These are phyloP conservation scores for Patella pellucida DNA, from an alignment of 2,888 invertebrate species.

Conservation along the genomic window DNA sequence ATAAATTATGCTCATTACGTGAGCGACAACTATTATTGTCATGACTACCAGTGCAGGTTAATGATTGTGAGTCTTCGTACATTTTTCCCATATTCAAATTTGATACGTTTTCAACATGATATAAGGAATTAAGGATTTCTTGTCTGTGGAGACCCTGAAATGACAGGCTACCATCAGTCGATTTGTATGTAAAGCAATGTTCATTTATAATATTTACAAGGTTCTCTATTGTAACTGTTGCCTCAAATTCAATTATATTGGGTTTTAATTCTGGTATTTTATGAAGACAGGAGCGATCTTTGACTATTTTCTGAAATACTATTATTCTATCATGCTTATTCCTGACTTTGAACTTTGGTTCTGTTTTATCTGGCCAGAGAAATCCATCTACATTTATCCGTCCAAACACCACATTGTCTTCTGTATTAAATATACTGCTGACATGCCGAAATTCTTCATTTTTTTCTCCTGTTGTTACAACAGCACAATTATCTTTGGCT, in stretches of 20 bases:
- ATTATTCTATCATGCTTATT: conserved; percentile 24
- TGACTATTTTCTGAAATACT: conserved; percentile 35
- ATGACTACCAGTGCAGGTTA: neutral
- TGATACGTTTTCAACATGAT: conserved; percentile 42
- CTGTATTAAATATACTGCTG: conserved; percentile 34
- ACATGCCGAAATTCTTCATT: too few relatives aligned
- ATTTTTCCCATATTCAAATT: conserved; percentile 36
- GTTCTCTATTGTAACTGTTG: conserved; percentile 23
- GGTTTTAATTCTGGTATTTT: conserved; percentile 27
- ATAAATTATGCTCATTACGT: conserved; percentile 8
- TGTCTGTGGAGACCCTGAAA: conserved; percentile 52
- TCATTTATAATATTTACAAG: conserved; percentile 53
- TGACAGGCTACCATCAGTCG: conserved; percentile 43
- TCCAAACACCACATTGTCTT: conserved; percentile 39
- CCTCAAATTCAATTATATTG: conserved; percentile 28
- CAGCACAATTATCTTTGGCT: too few relatives aligned
- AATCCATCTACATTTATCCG: conserved; percentile 29
- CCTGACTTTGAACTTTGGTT: conserved; percentile 18
- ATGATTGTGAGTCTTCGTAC: neutral
- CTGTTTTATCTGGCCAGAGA: conserved; percentile 37
- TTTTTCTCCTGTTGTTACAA: too few relatives aligned
- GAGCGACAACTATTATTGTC: neutral
- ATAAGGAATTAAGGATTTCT: conserved; percentile 54
- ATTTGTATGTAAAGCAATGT: conserved; percentile 53
- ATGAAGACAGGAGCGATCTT: conserved; percentile 54